These are phyloP conservation scores for Ephestia elutella DNA, from an alignment of 1,140 invertebrate genomes.

Conservation along the genomic window DNA sequence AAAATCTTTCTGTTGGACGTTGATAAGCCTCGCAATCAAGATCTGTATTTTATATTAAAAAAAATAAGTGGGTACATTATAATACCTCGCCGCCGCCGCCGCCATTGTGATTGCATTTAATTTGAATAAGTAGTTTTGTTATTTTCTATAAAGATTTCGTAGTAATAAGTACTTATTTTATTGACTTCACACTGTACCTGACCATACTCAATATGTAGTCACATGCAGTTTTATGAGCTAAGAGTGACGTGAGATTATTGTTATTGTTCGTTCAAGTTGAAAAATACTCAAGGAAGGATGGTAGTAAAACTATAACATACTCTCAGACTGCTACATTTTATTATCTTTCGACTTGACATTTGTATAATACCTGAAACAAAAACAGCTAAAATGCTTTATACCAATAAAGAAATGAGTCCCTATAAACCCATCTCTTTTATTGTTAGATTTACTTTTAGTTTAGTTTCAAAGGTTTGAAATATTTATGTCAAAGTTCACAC, in stretches of 20 bases:
- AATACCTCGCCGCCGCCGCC: too few relatives aligned
- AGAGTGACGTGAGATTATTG: conserved; percentile 9
- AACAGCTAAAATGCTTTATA: too few relatives aligned
- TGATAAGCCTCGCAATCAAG: too few relatives aligned
- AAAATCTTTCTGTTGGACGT: too few relatives aligned
- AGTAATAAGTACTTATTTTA: not conserved
- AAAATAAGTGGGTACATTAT: too few relatives aligned
- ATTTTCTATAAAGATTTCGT: not conserved
- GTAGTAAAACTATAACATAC: not conserved
- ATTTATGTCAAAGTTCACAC: conserved; percentile 31
- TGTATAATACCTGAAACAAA: too few relatives aligned
- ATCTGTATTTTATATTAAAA: not conserved
- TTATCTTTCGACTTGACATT: too few relatives aligned
- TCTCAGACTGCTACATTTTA: too few relatives aligned
- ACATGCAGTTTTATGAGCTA: conserved; percentile 7
- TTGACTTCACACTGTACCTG: not conserved
- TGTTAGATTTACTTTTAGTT: not conserved
- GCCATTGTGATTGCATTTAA: too few relatives aligned
- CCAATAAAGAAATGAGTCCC: too few relatives aligned
- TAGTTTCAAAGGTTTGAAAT: conserved; percentile 15
- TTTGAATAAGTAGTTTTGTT: too few relatives aligned
- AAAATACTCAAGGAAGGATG: not conserved
- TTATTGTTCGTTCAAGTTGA: not conserved
- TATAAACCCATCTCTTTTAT: not conserved
- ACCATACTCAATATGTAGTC: conserved; percentile 13